A percentile compares a stretch with the other conserved stretches of the same genome.
phyloP scores from a whole-genome alignment of 2,888 invertebrate species.

The Rhagonycha fulva region DNA sequence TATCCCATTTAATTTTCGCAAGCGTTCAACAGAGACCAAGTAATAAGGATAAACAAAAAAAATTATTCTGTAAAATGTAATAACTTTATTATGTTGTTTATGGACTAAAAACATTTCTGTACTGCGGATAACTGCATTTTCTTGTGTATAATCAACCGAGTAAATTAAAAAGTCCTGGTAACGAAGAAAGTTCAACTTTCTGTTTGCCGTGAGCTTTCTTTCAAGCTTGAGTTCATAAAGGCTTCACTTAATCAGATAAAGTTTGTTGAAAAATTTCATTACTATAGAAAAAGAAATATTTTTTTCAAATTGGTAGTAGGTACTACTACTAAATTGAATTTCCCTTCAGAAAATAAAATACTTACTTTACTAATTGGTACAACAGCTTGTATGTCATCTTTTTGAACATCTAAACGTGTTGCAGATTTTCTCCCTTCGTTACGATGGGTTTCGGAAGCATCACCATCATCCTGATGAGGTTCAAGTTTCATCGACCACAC shows the following conservation, averaged over 20 bases:
- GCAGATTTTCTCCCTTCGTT: constrained; percentile 68
- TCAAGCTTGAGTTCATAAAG: constrained; percentile 16
- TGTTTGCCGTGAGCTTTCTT: constrained; percentile 4
- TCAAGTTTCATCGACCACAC: constrained; percentile 85
- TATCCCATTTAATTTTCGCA: background rate
- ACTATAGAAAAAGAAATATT: background rate
- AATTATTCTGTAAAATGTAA: background rate
- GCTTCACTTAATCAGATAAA: constrained; percentile 9
- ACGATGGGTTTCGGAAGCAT: constrained; percentile 42
- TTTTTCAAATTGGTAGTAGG: background rate
- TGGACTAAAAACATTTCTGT: background rate
- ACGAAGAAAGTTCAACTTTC: constrained; percentile 3
- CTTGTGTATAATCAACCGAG: background rate
- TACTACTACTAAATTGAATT: background rate
- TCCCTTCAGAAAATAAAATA: background rate
- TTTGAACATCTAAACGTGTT: constrained; percentile 85
- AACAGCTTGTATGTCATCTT: constrained; percentile 92
- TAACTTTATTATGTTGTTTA: background rate
- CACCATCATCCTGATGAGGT: constrained; percentile 60
- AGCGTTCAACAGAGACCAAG: background rate
- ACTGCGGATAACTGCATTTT: background rate
- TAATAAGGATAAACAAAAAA: background rate
- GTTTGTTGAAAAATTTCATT: background rate
- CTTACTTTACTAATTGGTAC: constrained; percentile 90
- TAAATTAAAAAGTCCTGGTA: constrained; percentile 17